A percentile compares a stretch with the other conserved stretches of the same genome.
These are phyloP conservation scores for Portunus trituberculatus DNA, from an alignment of 1,140 invertebrate species.

Conservation along the genomic window DNA sequence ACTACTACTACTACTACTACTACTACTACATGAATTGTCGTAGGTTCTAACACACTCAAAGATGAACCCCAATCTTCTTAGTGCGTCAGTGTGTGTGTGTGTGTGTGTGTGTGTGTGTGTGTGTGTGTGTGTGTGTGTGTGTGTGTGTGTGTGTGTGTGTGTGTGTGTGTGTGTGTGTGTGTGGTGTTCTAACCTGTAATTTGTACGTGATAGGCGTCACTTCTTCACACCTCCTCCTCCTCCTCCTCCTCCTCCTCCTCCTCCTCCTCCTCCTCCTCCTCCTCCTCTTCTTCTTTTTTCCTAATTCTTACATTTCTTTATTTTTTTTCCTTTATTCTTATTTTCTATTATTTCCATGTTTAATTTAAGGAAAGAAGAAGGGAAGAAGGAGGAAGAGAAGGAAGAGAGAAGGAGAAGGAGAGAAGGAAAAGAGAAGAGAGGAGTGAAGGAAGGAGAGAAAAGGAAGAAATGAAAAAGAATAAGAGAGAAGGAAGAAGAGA, in stretches of 20 bases:
- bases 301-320: background rate
- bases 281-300: background rate
- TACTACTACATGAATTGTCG: background rate
- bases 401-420: background rate
- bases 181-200: conserved; percentile 1
- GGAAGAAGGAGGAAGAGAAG: background rate
- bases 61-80: background rate
- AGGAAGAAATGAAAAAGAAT: background rate
- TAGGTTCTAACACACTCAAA: no score
- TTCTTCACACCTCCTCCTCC: background rate
- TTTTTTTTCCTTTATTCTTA: background rate
- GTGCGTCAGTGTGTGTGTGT: background rate
- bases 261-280: background rate
- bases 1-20: background rate
- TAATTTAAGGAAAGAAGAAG: background rate
- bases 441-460: background rate
- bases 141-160: background rate
- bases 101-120: conserved; percentile 29
- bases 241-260: background rate
- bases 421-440: no score
- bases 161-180: background rate
- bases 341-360: background rate
- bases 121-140: conserved; percentile 5
- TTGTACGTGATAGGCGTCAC: background rate
- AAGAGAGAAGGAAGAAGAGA: background rate